Conservation (phyloP, 2,888 invertebrate species). For the Lycaena phlaeas region DNA sequence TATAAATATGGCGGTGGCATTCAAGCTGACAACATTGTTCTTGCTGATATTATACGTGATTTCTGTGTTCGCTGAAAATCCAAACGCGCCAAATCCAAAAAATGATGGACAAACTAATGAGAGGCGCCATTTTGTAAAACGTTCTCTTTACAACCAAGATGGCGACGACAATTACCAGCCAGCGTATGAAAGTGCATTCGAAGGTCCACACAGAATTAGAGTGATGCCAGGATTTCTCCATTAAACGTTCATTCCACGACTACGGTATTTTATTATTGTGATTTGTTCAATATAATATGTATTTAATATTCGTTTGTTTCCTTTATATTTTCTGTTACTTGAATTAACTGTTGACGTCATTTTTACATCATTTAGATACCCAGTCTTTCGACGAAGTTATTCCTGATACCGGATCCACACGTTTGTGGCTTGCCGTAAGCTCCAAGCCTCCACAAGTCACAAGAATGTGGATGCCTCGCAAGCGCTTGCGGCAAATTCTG, state of each 20-base stretch:
- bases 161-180: neutral
- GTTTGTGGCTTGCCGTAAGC: too few species aligned
- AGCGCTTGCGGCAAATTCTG: too few species aligned
- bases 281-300: neutral
- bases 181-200: neutral
- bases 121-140: slow-evolving; percentile 2
- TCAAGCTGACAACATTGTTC: neutral
- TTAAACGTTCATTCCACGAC: neutral
- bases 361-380: too few species aligned
- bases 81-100: neutral
- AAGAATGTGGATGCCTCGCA: too few species aligned
- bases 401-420: too few species aligned
- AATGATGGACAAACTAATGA: slow-evolving; percentile 30
- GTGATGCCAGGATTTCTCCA: neutral
- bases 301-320: neutral
- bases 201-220: slow-evolving; percentile 2
- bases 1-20: too few species aligned
- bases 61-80: neutral
- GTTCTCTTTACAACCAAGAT: neutral
- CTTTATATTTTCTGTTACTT: too few species aligned
- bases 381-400: too few species aligned
- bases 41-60: neutral
- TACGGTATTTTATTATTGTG: neutral
- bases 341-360: too few species aligned
- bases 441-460: too few species aligned